Conservation (phyloP, 2,888 invertebrate genomes). For the Neria commutata region DNA sequence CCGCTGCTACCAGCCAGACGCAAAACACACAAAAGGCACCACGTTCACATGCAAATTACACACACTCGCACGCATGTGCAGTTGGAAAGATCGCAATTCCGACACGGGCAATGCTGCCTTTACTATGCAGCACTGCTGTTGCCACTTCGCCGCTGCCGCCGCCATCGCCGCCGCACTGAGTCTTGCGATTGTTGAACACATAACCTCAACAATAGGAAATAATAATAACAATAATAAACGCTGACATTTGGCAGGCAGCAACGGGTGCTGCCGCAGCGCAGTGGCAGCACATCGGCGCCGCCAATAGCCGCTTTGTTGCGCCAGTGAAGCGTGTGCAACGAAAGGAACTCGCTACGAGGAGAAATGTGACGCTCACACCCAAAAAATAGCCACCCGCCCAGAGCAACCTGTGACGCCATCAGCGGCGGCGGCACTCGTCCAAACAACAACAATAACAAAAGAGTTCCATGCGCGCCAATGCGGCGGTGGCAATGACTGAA, state of each 20-base stretch:
- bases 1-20: not conserved
- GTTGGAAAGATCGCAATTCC: not conserved
- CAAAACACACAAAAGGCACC: not conserved
- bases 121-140: conserved; percentile 7
- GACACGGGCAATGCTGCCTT: not conserved
- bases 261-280: no score
- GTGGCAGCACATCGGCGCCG: no score
- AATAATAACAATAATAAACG: conserved; percentile 8
- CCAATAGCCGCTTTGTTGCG: not conserved
- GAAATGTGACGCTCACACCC: not conserved
- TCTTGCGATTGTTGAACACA: not conserved
- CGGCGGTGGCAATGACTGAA: no score
- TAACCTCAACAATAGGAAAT: conserved; percentile 2
- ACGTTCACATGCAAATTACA: not conserved
- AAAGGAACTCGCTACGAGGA: not conserved
- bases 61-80: not conserved
- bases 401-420: not conserved
- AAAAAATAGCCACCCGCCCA: not conserved
- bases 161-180: not conserved
- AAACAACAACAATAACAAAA: no score
- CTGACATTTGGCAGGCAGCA: not conserved
- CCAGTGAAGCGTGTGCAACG: not conserved
- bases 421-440: not conserved
- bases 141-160: conserved; percentile 2
- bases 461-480: not conserved